Base-by-base conservation (phyloP, 2,797 vertebrate genomes). In the Myotis pilosus region DNA sequence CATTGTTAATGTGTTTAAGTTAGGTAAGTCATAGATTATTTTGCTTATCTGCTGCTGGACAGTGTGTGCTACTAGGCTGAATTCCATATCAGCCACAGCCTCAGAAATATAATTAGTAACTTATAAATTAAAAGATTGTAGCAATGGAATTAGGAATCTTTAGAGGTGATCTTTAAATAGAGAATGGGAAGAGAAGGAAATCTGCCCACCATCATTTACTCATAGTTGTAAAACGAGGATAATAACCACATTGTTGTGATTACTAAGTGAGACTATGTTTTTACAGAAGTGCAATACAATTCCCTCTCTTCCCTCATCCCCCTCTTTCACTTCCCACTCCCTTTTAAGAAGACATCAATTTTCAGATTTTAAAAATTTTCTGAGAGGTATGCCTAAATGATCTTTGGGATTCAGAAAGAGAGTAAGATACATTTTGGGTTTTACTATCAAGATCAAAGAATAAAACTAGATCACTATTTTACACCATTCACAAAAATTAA, bases 291-390 rank as follows among this genome's bases (percentile, higher is more conserved):
- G 1, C 76, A 74, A 6, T 60, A 94, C 19, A 84, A 19, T 64
- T 93, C 17, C 33, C 4, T 75, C 64, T 87, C 3, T 78, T 51
- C 13, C 33, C 17, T 79, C 69, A 38, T n/a, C 36, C 20, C 30
- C 22, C 68, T 64, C 47, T 85, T 81, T 76, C 20, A 78, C 49
- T 91, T 78, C 75, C 22, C 12, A 62, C 20, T 62, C 25, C 28
- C 17, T 87, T 90, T 92, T 82, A 95, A 38, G 15, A 90, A 94
- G 41, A 82, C 25, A 55, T 53, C 33, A 71, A n/a, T 76, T 91
- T 94, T 89, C 66, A 87, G 20, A 81, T 76, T 78, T 6, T 76
- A 69, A 20, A 79, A 38, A 86, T 92, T 94, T 93, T 82, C 9
- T 89, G 53, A 87, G 78, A 83, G 33, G 20, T 91, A 1, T 89